These are phyloP conservation scores for Neodiprion virginianus DNA, from an alignment of 1,140 invertebrate species.

Conservation along the genomic window DNA sequence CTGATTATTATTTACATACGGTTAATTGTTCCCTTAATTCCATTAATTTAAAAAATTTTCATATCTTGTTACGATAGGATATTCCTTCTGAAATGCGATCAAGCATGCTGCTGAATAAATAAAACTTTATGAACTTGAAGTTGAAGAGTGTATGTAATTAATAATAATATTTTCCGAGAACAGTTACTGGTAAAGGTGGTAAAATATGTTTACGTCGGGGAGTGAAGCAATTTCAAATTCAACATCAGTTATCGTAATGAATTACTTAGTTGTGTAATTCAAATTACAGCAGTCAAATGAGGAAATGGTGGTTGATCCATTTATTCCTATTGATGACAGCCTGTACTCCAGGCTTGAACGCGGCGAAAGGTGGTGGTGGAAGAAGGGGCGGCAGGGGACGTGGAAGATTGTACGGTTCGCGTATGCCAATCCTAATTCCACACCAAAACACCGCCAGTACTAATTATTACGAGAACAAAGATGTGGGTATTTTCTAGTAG, in stretches of 20 bases:
- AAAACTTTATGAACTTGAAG: background rate
- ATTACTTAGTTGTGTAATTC: background rate
- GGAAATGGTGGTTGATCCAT: constrained; percentile 43
- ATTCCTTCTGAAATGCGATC: constrained; percentile 17
- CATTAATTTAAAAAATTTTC: constrained; percentile 17
- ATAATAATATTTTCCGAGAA: background rate
- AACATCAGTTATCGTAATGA: background rate
- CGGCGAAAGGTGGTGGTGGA: constrained; percentile 56
- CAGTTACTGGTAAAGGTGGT: constrained; percentile 15
- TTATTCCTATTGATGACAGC: constrained; percentile 41
- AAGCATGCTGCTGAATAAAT: background rate
- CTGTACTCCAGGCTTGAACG: constrained; percentile 40
- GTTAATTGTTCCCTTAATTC: constrained; percentile 13
- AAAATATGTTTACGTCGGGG: background rate
- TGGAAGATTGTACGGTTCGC: constrained; percentile 60
- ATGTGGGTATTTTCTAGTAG: constrained; percentile 63
- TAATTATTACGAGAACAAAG: constrained; percentile 76
- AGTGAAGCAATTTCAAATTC: no score
- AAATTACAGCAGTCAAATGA: constrained; percentile 42
- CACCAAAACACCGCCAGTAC: constrained; percentile 70
- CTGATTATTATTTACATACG: constrained; percentile 10
- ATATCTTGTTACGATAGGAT: constrained; percentile 21
- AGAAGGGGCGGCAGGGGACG: constrained; percentile 47
- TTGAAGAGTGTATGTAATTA: background rate
- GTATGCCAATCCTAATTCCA: constrained; percentile 69